A percentile compares a stretch with the other conserved stretches of the same genome.
Conservation (phyloP, 2,888 invertebrate species). For the Sinhomidia bicolor region DNA sequence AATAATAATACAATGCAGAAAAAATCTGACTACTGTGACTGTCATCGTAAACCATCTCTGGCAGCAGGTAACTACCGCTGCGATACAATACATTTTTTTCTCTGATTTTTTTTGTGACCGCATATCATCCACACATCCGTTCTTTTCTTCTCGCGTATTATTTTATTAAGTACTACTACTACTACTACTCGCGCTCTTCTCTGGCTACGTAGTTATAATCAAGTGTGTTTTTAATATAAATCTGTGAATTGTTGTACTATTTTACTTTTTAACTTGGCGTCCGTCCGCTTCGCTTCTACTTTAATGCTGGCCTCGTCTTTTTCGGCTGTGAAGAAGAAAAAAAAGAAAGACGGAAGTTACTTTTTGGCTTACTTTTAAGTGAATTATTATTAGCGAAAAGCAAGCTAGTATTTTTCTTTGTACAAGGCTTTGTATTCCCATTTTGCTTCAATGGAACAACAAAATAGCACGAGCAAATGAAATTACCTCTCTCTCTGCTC, state of each 20-base stretch:
- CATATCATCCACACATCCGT: constrained; percentile 41
- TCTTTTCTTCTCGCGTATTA: constrained; percentile 21
- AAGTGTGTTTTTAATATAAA: not conserved
- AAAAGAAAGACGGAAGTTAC: constrained; percentile 63
- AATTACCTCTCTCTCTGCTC: constrained; percentile 24
- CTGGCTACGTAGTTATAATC: not conserved
- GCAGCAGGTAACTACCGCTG: constrained; percentile 55
- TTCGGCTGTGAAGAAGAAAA: constrained; percentile 36
- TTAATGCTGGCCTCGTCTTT: constrained; percentile 32
- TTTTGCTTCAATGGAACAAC: not conserved
- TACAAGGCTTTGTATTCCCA: not conserved
- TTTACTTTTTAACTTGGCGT: not conserved
- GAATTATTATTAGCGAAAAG: constrained; percentile 32
- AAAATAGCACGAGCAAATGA: not conserved
- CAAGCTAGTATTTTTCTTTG: constrained; percentile 24
- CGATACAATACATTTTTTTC: not conserved
- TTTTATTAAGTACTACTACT: not conserved
- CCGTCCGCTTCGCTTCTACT: no score
- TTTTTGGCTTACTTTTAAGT: constrained; percentile 44
- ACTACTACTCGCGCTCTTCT: not conserved
- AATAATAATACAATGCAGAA: not conserved
- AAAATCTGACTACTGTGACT: constrained; percentile 24
- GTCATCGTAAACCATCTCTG: constrained; percentile 41
- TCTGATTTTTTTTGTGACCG: constrained; percentile 22
- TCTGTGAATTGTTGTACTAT: not conserved